phyloP scores from a whole-genome alignment of 2,888 invertebrate species.

The Orthosia gracilis region DNA sequence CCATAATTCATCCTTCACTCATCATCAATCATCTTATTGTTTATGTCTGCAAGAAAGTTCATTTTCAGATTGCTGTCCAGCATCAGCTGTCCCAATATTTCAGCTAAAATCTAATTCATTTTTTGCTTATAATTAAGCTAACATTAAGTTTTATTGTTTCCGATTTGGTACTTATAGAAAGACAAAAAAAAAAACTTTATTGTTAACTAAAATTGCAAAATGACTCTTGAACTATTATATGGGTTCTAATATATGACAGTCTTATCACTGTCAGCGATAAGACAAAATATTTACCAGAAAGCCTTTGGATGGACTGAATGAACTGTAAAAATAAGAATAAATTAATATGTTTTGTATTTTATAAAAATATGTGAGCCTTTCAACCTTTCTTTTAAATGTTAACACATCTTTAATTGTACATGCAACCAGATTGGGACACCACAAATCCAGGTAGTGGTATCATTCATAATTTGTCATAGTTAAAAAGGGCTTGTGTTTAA shows the following conservation, averaged over 20 bases:
- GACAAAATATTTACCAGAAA: not conserved
- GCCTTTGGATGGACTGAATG: not conserved
- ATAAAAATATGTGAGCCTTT: not conserved
- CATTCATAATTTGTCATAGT: conserved; percentile 39
- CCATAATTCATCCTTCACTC: conserved; percentile 13
- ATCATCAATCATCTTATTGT: conserved; percentile 10
- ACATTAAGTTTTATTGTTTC: too few relatives aligned
- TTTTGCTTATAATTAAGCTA: not conserved
- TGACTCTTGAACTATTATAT: too few relatives aligned
- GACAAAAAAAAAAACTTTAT: too few relatives aligned
- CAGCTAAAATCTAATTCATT: not conserved
- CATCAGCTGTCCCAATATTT: not conserved
- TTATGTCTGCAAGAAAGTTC: not conserved
- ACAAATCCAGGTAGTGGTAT: conserved; percentile 89
- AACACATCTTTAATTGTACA: conserved; percentile 68
- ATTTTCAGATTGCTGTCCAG: too few relatives aligned
- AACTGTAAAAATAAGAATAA: not conserved
- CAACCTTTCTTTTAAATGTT: conserved; percentile 3
- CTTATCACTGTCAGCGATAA: too few relatives aligned
- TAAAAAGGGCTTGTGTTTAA: too few relatives aligned
- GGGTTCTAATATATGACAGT: too few relatives aligned
- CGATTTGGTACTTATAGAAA: too few relatives aligned
- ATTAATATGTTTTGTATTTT: not conserved
- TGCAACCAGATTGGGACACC: conserved; percentile 87
- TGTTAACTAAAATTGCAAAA: too few relatives aligned